Conservation (phyloP, 2,888 invertebrate genomes). For the Stenurella melanura region DNA sequence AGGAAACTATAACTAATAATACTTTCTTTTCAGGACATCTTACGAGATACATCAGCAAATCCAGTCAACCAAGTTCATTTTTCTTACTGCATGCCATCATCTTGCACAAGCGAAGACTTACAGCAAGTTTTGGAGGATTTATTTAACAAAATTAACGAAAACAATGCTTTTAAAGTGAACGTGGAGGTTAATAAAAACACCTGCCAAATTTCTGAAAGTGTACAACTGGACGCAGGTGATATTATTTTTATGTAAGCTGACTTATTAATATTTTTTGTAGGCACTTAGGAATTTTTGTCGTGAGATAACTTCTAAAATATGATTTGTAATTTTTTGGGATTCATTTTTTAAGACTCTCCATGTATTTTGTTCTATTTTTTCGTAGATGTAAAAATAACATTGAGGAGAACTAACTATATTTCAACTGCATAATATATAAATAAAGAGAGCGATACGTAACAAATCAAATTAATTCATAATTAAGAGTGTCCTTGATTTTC, state of each 20-base stretch:
- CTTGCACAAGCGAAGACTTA: slow-evolving; percentile 76
- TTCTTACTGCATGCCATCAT: slow-evolving; percentile 78
- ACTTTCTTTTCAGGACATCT: slow-evolving; percentile 47
- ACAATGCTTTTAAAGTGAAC: slow-evolving; percentile 44
- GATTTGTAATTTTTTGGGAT: too few relatives aligned
- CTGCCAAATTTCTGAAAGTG: slow-evolving; percentile 48
- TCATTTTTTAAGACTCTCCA: too few relatives aligned
- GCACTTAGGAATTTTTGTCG: too few relatives aligned
- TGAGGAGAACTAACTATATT: too few relatives aligned
- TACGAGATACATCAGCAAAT: slow-evolving; percentile 45
- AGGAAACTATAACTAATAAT: background rate
- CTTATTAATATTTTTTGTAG: too few relatives aligned
- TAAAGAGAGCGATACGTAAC: background rate
- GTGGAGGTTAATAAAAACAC: slow-evolving; percentile 48
- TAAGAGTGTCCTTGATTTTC: background rate
- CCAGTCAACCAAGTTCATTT: slow-evolving; percentile 72
- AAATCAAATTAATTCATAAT: background rate
- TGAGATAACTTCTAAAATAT: too few relatives aligned
- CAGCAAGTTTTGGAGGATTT: slow-evolving; percentile 62
- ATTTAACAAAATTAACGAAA: slow-evolving; percentile 47
- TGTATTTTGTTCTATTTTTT: too few relatives aligned
- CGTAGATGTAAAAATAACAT: too few relatives aligned
- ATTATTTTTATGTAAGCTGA: slow-evolving; percentile 54
- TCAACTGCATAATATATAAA: background rate
- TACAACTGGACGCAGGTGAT: slow-evolving; percentile 43